Evolutionary conservation across 2,797 vertebrate genomes (phyloP), one percentile per base, ranked within the genome.

Genomic region (Rhynchotus rufescens): DNA sequence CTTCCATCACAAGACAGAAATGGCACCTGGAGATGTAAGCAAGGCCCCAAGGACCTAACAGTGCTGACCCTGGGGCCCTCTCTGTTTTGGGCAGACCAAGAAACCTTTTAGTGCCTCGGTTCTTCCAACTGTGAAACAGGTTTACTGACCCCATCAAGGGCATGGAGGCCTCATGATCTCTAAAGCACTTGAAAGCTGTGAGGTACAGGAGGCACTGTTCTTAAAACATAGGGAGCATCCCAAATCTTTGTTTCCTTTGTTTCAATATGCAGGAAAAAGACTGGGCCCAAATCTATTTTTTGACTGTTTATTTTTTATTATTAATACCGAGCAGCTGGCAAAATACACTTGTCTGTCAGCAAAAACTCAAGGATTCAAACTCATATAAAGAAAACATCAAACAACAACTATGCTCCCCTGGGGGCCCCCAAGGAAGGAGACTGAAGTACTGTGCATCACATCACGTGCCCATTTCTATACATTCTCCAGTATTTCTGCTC

Each of bases 151-250:
- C 17, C 38, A 30, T 23, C 16, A 52, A 45, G 17, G 57, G n/a
- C 32, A 71, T 69, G 30, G 64, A 62, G 34, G 32, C 11, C 3
- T 71, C 44, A 60, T 81, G 67, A 59, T 71, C 54, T 49, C 47
- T 45, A 86, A 86, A 1, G 1, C 22, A 64, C 0, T 28, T 28
- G n/a, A 23, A 67, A 45, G 21, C 45, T 34, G 0, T 0, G 1
- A 49, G 16, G 9, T 57, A 52, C 30, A 76, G 30, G 28, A 80
- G n/a, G 32, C 66, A 64, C 8, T 60, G 30, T n/a, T 69, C 52
- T 3, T 79, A 45, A 59, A 52, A 16, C 56, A 57, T 42, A 74
- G 20, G 1, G 4, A 91, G 28, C 28, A 75, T 59, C 72, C 77
- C 69, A 38, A 84, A 20, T 30, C 19, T 77, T 51, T 40, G 10